phyloP scores from a whole-genome alignment of 2,797 vertebrate species.

The Enteromius treurensis region DNA sequence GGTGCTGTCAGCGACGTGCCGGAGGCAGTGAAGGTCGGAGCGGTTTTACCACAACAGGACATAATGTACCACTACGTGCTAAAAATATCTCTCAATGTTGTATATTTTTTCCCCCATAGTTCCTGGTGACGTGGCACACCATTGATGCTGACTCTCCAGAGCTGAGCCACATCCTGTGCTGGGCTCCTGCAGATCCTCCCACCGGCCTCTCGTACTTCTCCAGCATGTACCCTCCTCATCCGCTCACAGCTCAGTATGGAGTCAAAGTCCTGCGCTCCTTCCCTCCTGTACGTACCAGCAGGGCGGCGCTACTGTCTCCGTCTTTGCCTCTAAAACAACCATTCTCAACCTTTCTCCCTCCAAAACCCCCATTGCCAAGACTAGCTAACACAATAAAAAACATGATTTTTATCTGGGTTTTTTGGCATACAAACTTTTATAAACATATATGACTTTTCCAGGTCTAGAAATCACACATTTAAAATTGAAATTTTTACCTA shows the following conservation, averaged over 20 bases:
- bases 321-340: neutral
- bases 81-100: neutral
- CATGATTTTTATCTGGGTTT: too few species aligned
- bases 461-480: neutral
- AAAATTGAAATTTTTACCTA: neutral
- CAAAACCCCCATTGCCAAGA: neutral
- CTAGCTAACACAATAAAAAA: too few species aligned
- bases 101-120: conserved; percentile 71
- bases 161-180: conserved; percentile 94
- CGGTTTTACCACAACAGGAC: neutral
- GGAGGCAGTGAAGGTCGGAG: conserved; percentile 92
- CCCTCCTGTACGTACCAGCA: conserved; percentile 82
- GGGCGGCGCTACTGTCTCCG: neutral
- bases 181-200: conserved; percentile 93
- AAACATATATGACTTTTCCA: neutral
- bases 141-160: conserved; percentile 96
- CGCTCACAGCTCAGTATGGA: conserved; percentile 94
- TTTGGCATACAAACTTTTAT: neutral
- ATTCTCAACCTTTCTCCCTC: neutral
- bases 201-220: conserved; percentile 97
- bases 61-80: neutral
- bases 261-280: conserved; percentile 97
- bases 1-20: conserved; percentile 93
- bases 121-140: conserved; percentile 96
- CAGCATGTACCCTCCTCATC: conserved; percentile 97